Base-by-base conservation (phyloP, 2,888 invertebrate species). In the Palloptera scutellata region DNA sequence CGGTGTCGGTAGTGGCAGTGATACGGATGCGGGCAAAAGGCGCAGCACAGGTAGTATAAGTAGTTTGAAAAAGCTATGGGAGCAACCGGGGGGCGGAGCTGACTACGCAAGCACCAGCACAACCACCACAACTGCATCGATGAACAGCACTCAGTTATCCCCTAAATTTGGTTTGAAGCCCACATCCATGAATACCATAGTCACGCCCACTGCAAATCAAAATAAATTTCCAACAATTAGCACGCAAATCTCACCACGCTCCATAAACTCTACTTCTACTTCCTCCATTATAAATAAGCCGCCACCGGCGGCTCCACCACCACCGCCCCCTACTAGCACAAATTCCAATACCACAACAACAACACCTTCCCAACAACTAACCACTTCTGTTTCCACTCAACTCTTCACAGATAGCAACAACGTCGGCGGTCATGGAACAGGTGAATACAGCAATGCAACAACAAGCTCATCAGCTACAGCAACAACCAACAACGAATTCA, bases 31-130 rank as follows among this genome's bases (percentile, higher is more conserved):
- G 15, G 94, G 94, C 81, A 96, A 95, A 83, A 88, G 96, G 13
- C 91, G 94, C 74, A 95, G 95, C 84, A 95, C 95, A 60, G 96
- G 96, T 71, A 95, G 95, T 86, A 96, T 96, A 79, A 95, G 92
- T 83, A 96, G 94, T 84, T 87, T 96, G 78, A 96, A 96, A 84
- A 94, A 94, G 84, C 86, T 96, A 72, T 96, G 96, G 96, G 96
- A 96, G 85, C 92, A 91, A 73, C 93, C 92, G 81, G 91, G 91
- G 40, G 71, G 72, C 58, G 66, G 68, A 12, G 73, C 73, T 64
- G 81, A 79, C 58, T 86, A 86, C 72, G 75, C 78, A 66, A 77
- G 83, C 72, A 78, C 77, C 58, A 70, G 69, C 61, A 64, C 67
- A 43, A 60, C 60, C 63, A 69, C 57, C 61, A 64, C 45, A 48